Evolutionary conservation across 2,888 invertebrate genomes (phyloP).

Genomic region (Melanchra persicariae): DNA sequence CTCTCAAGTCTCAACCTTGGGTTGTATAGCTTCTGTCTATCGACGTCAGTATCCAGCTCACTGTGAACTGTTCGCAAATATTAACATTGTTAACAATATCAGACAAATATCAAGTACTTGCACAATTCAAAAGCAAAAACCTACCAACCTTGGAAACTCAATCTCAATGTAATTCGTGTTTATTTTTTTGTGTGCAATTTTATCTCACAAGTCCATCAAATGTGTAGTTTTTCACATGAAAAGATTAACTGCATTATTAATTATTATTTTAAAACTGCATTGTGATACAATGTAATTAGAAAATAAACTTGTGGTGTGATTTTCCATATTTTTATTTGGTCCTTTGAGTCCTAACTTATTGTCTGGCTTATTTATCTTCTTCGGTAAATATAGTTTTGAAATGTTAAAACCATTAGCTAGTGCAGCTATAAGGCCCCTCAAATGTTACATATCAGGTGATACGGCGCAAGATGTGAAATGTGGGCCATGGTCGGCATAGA

Average conservation of each 20-base stretch:
- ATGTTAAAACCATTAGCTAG: too few relatives aligned
- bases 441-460: too few relatives aligned
- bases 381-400: too few relatives aligned
- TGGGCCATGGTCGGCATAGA: too few relatives aligned
- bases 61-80: slow-evolving; percentile 3
- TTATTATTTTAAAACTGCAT: not conserved
- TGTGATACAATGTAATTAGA: not conserved
- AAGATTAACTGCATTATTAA: not conserved
- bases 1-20: not conserved
- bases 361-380: not conserved
- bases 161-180: slow-evolving; percentile 4
- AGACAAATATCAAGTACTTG: slow-evolving; percentile 8
- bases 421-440: too few relatives aligned
- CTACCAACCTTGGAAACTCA: slow-evolving; percentile 1
- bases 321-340: not conserved
- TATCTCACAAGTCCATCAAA: slow-evolving; percentile 7
- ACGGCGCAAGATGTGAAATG: too few relatives aligned
- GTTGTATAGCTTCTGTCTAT: slow-evolving; percentile 8
- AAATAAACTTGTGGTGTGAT: not conserved
- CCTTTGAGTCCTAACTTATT: not conserved
- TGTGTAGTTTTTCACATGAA: slow-evolving; percentile 10
- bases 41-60: not conserved
- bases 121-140: slow-evolving; percentile 12
- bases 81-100: not conserved
- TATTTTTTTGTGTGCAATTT: slow-evolving; percentile 1